Evolutionary conservation across 2,113 vertebrate species (phyloP).

Genomic region (Cyprinodon brontotheroides): DNA sequence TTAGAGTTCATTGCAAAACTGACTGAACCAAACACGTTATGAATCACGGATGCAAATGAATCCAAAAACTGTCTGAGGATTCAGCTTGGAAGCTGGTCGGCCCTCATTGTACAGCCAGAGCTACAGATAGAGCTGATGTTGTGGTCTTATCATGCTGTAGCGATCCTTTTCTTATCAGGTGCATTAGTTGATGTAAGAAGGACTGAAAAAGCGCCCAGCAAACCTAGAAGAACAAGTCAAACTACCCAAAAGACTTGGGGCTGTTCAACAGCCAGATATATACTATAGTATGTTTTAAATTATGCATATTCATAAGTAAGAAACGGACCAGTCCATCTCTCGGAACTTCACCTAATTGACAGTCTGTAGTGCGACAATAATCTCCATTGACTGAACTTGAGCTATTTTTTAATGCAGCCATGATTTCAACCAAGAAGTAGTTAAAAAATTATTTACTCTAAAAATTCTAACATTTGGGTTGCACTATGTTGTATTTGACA

Average conservation of each 20-base stretch:
- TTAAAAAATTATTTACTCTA: not conserved
- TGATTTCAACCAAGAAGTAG: too few relatives aligned
- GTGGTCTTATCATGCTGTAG: not conserved
- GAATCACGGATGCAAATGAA: not conserved
- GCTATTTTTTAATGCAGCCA: not conserved
- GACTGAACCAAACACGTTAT: not conserved
- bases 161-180: not conserved
- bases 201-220: not conserved
- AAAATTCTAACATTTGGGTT: not conserved
- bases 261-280: not conserved
- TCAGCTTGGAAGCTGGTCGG: not conserved
- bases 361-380: not conserved
- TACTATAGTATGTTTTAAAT: not conserved
- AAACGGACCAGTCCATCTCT: not conserved
- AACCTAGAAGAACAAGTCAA: not conserved
- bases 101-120: not conserved
- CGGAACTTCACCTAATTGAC: not conserved
- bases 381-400: not conserved
- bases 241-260: not conserved
- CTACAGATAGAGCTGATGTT: not conserved
- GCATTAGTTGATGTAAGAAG: not conserved
- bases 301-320: not conserved
- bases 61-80: not conserved
- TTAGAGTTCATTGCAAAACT: not conserved
- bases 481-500: not conserved